Percentiles rank a stretch among this genome's conserved stretches.
These are phyloP conservation scores for Nomada hirtipes DNA, from an alignment of 2,888 invertebrate genomes.

Conservation along the genomic window DNA sequence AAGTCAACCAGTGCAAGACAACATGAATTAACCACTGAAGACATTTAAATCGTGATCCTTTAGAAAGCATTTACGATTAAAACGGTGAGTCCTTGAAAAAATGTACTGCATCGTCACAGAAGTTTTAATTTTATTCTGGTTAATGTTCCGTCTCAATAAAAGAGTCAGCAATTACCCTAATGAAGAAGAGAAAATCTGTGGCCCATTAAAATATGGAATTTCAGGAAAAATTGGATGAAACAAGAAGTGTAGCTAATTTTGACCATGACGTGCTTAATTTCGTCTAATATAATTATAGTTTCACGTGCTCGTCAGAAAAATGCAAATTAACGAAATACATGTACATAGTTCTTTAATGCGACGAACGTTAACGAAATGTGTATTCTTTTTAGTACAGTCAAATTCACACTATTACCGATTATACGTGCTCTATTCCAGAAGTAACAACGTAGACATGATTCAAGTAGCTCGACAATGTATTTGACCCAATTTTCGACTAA, in stretches of 20 bases:
- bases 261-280: not conserved
- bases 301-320: not conserved
- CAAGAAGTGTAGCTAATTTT: not conserved
- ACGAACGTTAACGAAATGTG: not conserved
- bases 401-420: not conserved
- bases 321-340: not conserved
- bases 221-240: not conserved
- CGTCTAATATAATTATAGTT: not conserved
- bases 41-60: not conserved
- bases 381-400: not conserved
- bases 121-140: not conserved
- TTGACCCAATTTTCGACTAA: conserved; percentile 6
- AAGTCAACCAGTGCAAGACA: not conserved
- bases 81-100: not conserved
- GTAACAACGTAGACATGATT: not conserved
- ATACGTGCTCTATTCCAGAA: not conserved
- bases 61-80: not conserved
- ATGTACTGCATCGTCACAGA: not conserved
- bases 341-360: not conserved
- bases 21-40: not conserved
- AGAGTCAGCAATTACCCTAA: not conserved
- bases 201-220: not conserved
- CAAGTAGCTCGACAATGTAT: not conserved
- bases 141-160: not conserved
- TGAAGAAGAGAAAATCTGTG: not conserved